These are phyloP conservation scores for Quadroppia sp. DNA, from an alignment of 2,888 invertebrate species.

Conservation along the genomic window DNA sequence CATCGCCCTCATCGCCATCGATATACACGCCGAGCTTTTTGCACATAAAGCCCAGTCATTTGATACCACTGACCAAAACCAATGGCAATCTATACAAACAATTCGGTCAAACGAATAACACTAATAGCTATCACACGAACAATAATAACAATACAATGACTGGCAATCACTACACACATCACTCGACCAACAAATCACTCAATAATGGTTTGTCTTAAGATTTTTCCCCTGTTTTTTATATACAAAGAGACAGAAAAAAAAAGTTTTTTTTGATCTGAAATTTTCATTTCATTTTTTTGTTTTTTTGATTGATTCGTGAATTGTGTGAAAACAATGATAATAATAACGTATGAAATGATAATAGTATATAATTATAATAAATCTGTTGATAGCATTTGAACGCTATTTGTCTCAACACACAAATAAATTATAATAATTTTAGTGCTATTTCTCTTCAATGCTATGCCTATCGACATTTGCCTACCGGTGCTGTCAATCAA, in stretches of 20 bases:
- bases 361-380: not conserved
- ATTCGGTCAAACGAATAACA: conserved; percentile 27
- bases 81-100: conserved; percentile 36
- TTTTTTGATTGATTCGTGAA: not conserved
- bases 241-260: too few species aligned
- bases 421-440: too few species aligned
- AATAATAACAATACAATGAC: conserved; percentile 26
- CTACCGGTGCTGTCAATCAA: too few species aligned
- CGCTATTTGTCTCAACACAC: too few species aligned
- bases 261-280: too few species aligned
- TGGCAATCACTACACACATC: conserved; percentile 32
- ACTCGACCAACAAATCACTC: conserved; percentile 7
- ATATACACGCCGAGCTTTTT: conserved; percentile 88
- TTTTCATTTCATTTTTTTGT: not conserved
- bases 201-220: conserved; percentile 28
- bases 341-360: not conserved
- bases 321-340: not conserved
- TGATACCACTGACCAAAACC: conserved; percentile 41
- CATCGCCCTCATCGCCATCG: conserved; percentile 64
- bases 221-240: too few species aligned
- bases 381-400: too few species aligned
- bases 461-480: too few species aligned
- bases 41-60: conserved; percentile 70
- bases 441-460: too few species aligned
- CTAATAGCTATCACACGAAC: conserved; percentile 12